Evolutionary conservation across 2,888 invertebrate species (phyloP).

Genomic region (Cataglyphis altisquamis): DNA sequence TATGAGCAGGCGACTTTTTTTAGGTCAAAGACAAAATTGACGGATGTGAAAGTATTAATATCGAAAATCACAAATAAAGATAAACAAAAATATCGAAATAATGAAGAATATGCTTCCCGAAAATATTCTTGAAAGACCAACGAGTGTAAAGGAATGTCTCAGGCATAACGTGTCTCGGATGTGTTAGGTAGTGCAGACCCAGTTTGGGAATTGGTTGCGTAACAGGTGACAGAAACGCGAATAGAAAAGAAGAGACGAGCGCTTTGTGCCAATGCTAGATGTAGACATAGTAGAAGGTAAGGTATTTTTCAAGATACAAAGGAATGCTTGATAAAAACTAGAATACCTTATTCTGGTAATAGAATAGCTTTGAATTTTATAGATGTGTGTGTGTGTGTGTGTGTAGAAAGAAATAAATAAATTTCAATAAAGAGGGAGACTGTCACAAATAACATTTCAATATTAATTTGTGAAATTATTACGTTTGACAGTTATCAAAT

Average conservation of each 20-base stretch:
- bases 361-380: not conserved
- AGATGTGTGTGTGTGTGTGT: not conserved
- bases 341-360: not conserved
- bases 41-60: not conserved
- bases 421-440: not conserved
- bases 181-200: conserved; percentile 83
- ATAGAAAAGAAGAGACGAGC: conserved; percentile 77
- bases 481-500: not conserved
- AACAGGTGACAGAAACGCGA: conserved; percentile 81
- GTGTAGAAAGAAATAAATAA: not conserved
- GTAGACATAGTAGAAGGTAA: conserved; percentile 76
- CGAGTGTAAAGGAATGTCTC: conserved; percentile 80
- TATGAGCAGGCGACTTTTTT: conserved; percentile 26
- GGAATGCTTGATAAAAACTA: not conserved
- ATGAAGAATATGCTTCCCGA: not conserved
- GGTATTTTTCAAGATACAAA: not conserved
- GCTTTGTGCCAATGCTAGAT: conserved; percentile 80
- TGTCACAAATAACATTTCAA: not conserved
- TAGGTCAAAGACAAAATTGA: conserved; percentile 41
- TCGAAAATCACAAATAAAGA: not conserved
- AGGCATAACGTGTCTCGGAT: conserved; percentile 81
- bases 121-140: conserved; percentile 65
- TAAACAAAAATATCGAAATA: not conserved
- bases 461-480: not conserved
- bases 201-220: conserved; percentile 83